phyloP scores from a whole-genome alignment of 2,797 vertebrate species.

The Tachyglossus aculeatus region DNA sequence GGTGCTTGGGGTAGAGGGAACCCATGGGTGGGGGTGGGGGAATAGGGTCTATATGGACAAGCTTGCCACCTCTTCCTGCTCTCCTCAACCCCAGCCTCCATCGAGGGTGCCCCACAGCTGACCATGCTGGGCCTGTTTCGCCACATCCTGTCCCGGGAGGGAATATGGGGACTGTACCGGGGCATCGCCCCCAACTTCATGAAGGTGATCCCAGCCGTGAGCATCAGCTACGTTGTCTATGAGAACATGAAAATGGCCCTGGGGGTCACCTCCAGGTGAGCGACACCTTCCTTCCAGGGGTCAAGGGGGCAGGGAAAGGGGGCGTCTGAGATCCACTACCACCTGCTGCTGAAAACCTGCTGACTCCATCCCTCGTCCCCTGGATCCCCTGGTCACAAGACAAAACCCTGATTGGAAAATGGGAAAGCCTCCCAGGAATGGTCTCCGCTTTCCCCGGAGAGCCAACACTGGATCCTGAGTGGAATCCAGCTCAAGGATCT shows the following conservation, averaged over 20 bases:
- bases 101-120: constrained; percentile 62
- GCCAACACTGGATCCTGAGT: not conserved
- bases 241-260: constrained; percentile 74
- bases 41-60: too few species aligned
- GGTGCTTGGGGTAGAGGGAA: too few species aligned
- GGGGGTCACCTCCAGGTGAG: constrained; percentile 73
- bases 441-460: not conserved
- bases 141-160: constrained; percentile 69
- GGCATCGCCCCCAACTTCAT: constrained; percentile 77
- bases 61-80: too few species aligned
- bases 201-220: constrained; percentile 76
- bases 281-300: too few species aligned
- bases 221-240: constrained; percentile 78
- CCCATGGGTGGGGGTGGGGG: too few species aligned
- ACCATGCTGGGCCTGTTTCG: constrained; percentile 70
- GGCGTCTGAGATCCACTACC: too few species aligned
- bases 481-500: not conserved
- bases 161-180: constrained; percentile 70
- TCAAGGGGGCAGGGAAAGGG: too few species aligned
- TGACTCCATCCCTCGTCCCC: not conserved
- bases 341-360: not conserved
- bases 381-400: not conserved
- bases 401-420: not conserved
- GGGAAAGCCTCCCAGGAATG: not conserved
- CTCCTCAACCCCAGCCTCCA: constrained; percentile 64